Conservation (phyloP, 2,113 vertebrate genomes). For the Lophura nycthemera region DNA sequence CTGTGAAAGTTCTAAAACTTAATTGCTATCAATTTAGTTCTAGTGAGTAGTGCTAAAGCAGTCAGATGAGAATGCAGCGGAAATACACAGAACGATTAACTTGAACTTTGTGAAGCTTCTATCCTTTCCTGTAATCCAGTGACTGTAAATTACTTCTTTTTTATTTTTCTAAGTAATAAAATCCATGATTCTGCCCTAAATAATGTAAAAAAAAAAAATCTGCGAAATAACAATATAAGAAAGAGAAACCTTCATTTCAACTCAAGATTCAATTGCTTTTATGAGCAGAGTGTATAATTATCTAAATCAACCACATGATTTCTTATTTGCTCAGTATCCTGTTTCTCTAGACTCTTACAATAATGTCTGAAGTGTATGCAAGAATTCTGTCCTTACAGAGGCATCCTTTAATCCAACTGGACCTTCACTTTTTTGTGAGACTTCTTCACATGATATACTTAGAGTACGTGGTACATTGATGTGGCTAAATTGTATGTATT, state of each 20-base stretch:
- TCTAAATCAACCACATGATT: not conserved
- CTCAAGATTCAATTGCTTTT: not conserved
- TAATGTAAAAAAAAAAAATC: not conserved
- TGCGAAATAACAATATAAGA: not conserved
- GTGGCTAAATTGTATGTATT: not conserved
- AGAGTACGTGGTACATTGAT: not conserved
- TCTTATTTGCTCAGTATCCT: not conserved
- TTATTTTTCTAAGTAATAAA: not conserved
- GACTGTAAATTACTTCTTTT: not conserved
- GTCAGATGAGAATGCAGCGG: not conserved
- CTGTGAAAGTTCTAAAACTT: not conserved
- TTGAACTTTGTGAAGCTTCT: not conserved
- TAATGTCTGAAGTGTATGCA: not conserved
- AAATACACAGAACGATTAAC: constrained; percentile 1
- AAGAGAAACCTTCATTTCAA: not conserved
- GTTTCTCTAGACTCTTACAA: not conserved
- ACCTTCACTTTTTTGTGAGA: not conserved
- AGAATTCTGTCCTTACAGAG: not conserved
- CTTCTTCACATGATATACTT: not conserved
- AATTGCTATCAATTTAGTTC: not conserved
- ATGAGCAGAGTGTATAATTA: not conserved
- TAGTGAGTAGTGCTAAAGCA: not conserved
- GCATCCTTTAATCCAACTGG: not conserved
- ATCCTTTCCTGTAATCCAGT: not conserved
- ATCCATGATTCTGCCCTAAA: not conserved